Conservation (phyloP, 2,888 invertebrate genomes). For the Synanthedon tipuliformis region DNA sequence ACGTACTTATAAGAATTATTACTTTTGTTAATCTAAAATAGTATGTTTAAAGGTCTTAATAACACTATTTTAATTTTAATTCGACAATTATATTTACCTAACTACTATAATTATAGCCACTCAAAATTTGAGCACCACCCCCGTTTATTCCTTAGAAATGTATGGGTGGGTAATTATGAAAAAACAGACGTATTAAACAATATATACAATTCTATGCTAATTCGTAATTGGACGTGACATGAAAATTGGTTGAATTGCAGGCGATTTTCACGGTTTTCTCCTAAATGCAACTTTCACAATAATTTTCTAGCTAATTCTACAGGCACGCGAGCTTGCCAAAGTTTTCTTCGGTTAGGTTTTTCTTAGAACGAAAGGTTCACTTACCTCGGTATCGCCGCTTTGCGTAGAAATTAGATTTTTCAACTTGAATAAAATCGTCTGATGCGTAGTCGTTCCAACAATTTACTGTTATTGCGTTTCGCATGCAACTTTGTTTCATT, state of each 20-base stretch:
- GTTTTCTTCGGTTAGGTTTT: slow-evolving; percentile 43
- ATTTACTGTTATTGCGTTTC: slow-evolving; percentile 17
- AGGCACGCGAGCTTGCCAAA: slow-evolving; percentile 47
- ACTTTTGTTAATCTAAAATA: too few relatives aligned
- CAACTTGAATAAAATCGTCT: slow-evolving; percentile 14
- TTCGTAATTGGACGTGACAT: not conserved
- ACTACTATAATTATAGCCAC: too few relatives aligned
- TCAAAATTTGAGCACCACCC: too few relatives aligned
- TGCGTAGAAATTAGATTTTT: slow-evolving; percentile 31
- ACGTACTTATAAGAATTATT: too few relatives aligned
- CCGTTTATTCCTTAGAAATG: too few relatives aligned
- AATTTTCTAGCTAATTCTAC: slow-evolving; percentile 40
- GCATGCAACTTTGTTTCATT: slow-evolving; percentile 12
- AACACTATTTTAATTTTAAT: too few relatives aligned
- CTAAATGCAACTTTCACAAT: not conserved
- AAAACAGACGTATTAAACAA: too few relatives aligned
- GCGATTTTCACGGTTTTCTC: not conserved
- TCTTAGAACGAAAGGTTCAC: slow-evolving; percentile 42
- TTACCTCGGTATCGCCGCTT: slow-evolving; percentile 37
- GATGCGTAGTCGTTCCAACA: slow-evolving; percentile 11
- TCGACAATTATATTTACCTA: too few relatives aligned
- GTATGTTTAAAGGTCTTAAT: too few relatives aligned
- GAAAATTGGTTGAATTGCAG: not conserved
- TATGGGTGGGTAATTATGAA: too few relatives aligned
- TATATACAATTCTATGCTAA: too few relatives aligned